A percentile compares a stretch with the other conserved stretches of the same genome.
These are phyloP conservation scores for Eilema griseolum DNA, from an alignment of 2,888 invertebrate genomes.

Conservation along the genomic window DNA sequence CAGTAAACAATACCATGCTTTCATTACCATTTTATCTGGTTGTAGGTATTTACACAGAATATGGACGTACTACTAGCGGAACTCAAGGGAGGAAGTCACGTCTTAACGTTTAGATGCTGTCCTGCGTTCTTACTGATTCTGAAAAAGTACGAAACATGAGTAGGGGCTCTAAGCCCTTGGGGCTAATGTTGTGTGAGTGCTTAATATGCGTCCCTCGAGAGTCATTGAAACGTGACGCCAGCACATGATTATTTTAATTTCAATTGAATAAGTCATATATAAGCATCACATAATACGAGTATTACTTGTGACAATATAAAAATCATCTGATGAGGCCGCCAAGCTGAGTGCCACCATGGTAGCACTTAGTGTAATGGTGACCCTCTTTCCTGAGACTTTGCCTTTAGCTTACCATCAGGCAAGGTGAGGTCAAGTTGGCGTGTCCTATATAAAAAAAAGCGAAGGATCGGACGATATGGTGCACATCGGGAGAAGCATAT, in stretches of 20 bases:
- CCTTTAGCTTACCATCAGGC: too few species aligned
- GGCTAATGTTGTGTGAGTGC: constrained; percentile 30
- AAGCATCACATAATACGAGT: background rate
- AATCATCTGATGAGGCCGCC: too few species aligned
- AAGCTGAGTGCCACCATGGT: too few species aligned
- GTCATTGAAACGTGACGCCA: constrained; percentile 21
- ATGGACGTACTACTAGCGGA: background rate
- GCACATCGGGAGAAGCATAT: too few species aligned
- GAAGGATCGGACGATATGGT: too few species aligned
- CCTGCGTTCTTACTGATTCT: background rate
- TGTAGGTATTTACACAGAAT: background rate
- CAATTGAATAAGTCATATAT: constrained; percentile 6
- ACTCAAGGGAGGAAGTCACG: background rate
- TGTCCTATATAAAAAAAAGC: too few species aligned
- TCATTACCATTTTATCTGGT: too few species aligned
- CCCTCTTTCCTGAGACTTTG: too few species aligned
- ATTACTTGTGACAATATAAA: background rate
- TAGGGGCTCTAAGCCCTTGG: constrained; percentile 12
- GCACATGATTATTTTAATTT: constrained; percentile 29
- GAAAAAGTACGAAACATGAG: constrained; percentile 7
- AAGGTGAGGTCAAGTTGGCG: too few species aligned
- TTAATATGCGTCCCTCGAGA: constrained; percentile 22
- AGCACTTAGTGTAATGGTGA: too few species aligned
- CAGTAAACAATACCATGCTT: too few species aligned
- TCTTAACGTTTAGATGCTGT: background rate